Evolutionary conservation across 2,888 invertebrate genomes (phyloP), one percentile per base, ranked within the genome.

Genomic region (Epirrhoe alternata): DNA sequence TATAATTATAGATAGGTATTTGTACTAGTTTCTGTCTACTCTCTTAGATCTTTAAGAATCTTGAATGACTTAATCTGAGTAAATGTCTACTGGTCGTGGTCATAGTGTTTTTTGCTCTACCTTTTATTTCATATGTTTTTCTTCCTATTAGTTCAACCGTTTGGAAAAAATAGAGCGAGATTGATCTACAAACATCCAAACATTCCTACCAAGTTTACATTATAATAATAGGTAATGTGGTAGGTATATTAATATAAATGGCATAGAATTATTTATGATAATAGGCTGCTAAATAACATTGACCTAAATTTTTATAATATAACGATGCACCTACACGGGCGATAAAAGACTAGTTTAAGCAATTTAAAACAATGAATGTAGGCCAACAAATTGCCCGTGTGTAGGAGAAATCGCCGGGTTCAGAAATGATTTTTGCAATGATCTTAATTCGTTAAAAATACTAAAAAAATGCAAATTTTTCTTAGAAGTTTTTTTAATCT

Each of bases 381-480:
- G 47, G 47, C 7, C 47, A 47, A 47, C 16, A 47, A 47, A 16
- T 47, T 42, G 47, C 47, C 7, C 6, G 47, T 47, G 47, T 47
- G 47, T 47, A 47, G 47, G 47, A 47, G 47, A 14, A 47, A 47
- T 47, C 2, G 47, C 14, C 47, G 16, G 47, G 14, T 6, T 47
- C 16, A 14, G 14, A 0, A 5, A 47, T 2, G 16, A 12, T 16
- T 47, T 14, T 16, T 42, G 38, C 24, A 24, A 24, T 38, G 1
- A 42, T 42, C 38, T 42, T 5, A 12, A 42, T 42, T 10, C 12
- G 0, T 38, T 38, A 24, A 4, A 12, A 42, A 12, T 35, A 10
- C n/a, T n/a, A 24, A 24, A 24, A 10, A 8, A 3, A 35, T 35
- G 35, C 35, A 8, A 35, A 3, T 35, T 35, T 35, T 35, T 8